A percentile compares a stretch with the other conserved stretches of the same genome.
phyloP scores from a whole-genome alignment of 2,888 invertebrate species.

The Rhorus exstirpatorius region DNA sequence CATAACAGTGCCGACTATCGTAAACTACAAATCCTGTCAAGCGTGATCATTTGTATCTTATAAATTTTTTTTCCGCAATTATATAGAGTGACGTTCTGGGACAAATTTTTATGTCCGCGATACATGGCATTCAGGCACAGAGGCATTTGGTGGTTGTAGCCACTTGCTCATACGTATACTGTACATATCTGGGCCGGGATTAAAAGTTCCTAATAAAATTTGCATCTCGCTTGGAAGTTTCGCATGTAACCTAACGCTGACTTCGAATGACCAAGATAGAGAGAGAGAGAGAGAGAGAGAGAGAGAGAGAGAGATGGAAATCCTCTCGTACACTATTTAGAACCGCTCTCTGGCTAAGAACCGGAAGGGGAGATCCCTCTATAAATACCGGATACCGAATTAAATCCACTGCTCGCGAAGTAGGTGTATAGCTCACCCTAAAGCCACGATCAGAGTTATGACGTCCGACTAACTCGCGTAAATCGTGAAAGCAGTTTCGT shows the following conservation, averaged over 20 bases:
- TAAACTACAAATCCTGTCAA: no score
- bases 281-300: not conserved
- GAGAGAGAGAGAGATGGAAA: not conserved
- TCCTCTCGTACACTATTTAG: slow-evolving; percentile 31
- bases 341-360: slow-evolving; percentile 39
- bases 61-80: not conserved
- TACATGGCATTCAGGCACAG: not conserved
- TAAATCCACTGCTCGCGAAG: slow-evolving; percentile 55
- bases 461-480: slow-evolving; percentile 55
- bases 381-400: slow-evolving; percentile 66
- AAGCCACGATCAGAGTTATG: slow-evolving; percentile 43
- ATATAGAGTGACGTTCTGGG: not conserved
- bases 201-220: slow-evolving; percentile 78
- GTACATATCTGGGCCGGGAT: slow-evolving; percentile 75
- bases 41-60: not conserved
- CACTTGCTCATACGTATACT: not conserved
- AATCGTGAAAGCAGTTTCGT: slow-evolving; percentile 58
- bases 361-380: slow-evolving; percentile 55
- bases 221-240: slow-evolving; percentile 71
- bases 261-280: not conserved
- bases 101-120: not conserved
- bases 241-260: not conserved
- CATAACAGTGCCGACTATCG: no score
- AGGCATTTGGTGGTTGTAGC: not conserved
- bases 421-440: slow-evolving; percentile 28